Conservation (phyloP, 2,797 vertebrate genomes). For the Sebastes alutus region DNA sequence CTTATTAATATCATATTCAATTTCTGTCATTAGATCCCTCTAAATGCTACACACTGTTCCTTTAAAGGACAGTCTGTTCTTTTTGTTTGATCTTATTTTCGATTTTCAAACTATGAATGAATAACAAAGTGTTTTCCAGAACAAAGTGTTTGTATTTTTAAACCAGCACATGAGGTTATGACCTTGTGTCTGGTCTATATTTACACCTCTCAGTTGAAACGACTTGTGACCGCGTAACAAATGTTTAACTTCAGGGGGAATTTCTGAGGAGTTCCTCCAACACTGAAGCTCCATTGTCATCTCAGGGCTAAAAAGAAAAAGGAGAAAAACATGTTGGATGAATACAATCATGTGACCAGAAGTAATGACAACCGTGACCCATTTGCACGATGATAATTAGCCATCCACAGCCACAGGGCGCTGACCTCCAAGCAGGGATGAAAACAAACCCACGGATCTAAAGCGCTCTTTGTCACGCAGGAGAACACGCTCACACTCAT, state of each 20-base stretch:
- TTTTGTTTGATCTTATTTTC: neutral
- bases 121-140: neutral
- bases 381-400: slow-evolving; percentile 70
- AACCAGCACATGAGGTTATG: neutral
- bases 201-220: neutral
- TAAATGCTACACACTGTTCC: too few relatives aligned
- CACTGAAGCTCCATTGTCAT: slow-evolving; percentile 63
- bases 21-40: too few relatives aligned
- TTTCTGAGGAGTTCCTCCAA: slow-evolving; percentile 51
- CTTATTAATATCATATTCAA: too few relatives aligned
- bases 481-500: neutral
- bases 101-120: neutral
- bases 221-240: slow-evolving; percentile 60
- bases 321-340: slow-evolving; percentile 60
- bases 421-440: slow-evolving; percentile 64
- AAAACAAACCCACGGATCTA: slow-evolving; percentile 47
- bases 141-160: slow-evolving; percentile 2
- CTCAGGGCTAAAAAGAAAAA: slow-evolving; percentile 13
- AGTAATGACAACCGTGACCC: slow-evolving; percentile 75
- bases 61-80: neutral
- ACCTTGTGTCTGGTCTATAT: neutral
- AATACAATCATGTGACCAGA: slow-evolving; percentile 75
- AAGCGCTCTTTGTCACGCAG: slow-evolving; percentile 52
- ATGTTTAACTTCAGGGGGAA: slow-evolving; percentile 52
- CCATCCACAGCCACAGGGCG: slow-evolving; percentile 64